Base-by-base conservation (phyloP, 2,888 invertebrate genomes). In the Podotricha telesiphe region DNA sequence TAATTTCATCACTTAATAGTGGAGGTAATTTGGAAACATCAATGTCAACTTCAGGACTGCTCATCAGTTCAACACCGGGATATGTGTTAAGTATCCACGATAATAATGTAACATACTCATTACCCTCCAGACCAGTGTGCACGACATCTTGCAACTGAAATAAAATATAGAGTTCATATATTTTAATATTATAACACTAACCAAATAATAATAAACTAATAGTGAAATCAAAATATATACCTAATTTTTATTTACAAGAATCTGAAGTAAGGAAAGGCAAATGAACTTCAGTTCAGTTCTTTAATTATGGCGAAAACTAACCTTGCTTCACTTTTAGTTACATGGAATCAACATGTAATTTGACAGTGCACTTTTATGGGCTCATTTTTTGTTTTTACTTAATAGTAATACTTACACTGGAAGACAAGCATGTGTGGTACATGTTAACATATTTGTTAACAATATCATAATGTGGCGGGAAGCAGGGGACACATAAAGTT, bases 71-170 rank as follows among this genome's bases (percentile, higher is more conserved):
- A 1, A 94, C 90, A 0, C 98, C 97, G 0, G 95, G 95, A 85
- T 99, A 99, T 0, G 97, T 97, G 83, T 98, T 98, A 74, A 98
- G 95, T 15, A 96, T 95, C 99, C 99, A 99, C 0, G 97, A 96
- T 10, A 99, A 91, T 65, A 99, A 89, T 0, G 99, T 97, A 0
- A 99, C 98, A 84, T 98, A 98, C 86, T 99, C 99, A 85, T 99
- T 99, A 50, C 99, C 99, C 92, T 99, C 97, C 65, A 99, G 88
- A 0, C 98, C 98, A 77, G 95, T 96, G 47, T 95, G 94, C n/a
- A 98, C 97, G 56, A 98, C 95, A 80, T 98, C 98, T 88, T 97
- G 96, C 17, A 99, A 89, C 96, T 95, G 77, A n/a, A 82, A 84
- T 20, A 5, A 51, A 56, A 20, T 67, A 58, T 45, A n/a, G n/a